A percentile compares a stretch with the other conserved stretches of the same genome.
These are phyloP conservation scores for Atherix ibis DNA, from an alignment of 2,888 invertebrate species.

Conservation along the genomic window DNA sequence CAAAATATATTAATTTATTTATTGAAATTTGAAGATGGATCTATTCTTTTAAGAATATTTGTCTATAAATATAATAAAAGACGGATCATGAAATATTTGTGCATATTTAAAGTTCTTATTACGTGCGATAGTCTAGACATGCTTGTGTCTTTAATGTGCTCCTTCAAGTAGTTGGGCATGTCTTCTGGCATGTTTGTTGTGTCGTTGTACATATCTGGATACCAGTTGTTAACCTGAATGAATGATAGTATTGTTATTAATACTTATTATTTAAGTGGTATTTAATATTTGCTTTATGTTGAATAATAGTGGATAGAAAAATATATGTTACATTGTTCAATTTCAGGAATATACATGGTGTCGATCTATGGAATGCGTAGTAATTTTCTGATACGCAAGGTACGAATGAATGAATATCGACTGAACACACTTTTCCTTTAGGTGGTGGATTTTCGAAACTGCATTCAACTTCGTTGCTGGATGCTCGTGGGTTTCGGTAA, in stretches of 20 bases:
- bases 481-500: conserved; percentile 5
- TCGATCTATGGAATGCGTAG: conserved; percentile 73
- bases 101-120: too few species aligned
- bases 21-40: conserved; percentile 1
- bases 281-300: too few species aligned
- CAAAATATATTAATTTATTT: conserved; percentile 1
- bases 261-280: too few species aligned
- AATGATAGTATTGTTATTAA: neutral
- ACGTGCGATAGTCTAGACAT: too few species aligned
- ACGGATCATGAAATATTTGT: too few species aligned
- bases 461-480: conserved; percentile 43
- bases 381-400: conserved; percentile 62
- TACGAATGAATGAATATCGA: conserved; percentile 53
- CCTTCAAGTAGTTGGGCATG: conserved; percentile 65
- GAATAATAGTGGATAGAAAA: too few species aligned
- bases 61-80: too few species aligned
- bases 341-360: conserved; percentile 95
- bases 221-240: conserved; percentile 76
- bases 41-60: too few species aligned
- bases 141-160: too few species aligned
- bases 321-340: conserved; percentile 82
- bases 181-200: conserved; percentile 48
- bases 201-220: conserved; percentile 33
- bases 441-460: conserved; percentile 43
- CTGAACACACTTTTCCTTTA: conserved; percentile 65